Evolutionary conservation across 2,888 invertebrate species (phyloP), one percentile per base, ranked within the genome.

Genomic region (Neuroscelio doddi): DNA sequence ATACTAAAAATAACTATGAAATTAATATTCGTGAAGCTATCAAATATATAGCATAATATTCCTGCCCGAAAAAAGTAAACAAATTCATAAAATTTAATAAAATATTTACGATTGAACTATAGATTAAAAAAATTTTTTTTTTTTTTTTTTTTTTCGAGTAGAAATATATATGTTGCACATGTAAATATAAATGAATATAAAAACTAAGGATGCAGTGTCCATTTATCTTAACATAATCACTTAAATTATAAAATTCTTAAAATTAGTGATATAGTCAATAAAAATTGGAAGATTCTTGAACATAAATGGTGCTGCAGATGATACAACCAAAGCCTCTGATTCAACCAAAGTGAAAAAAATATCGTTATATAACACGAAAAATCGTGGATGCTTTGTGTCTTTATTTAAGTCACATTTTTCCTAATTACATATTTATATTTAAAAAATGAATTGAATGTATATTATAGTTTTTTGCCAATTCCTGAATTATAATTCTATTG

Each of bases 171-270:
- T 9, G 8, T n/a, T n/a, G 30, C 30, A 30, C 30, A 10, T 30
- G 8, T 10, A 30, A 9, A 30, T 10, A 30, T 30, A 10, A 17
- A 3, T 30, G 38, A 52, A 50, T 24, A 53, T 26, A 47, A 73
- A 75, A 30, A 42, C 15, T 17, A 30, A 65, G 56, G 58, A 70
- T 62, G 67, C 68, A 50, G 53, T 64, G 69, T 71, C 68, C 41
- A 46, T 57, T 57, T 46, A 57, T 46, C 59, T 55, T 55, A 66
- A 62, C 55, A 70, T 51, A 63, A 65, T 38, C 46, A 46, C n/a
- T 36, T 16, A 50, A 27, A 26, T 5, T 15, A 32, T 38, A 38
- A 50, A 30, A 30, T 9, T 30, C 21, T 21, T 21, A 21, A 21
- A 21, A 2, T 3, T 21, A 21, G 21, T 3, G 5, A 21, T 21